A percentile compares a stretch with the other conserved stretches of the same genome.
phyloP scores from a whole-genome alignment of 2,888 invertebrate genomes.

The Hypercompe scribonia region DNA sequence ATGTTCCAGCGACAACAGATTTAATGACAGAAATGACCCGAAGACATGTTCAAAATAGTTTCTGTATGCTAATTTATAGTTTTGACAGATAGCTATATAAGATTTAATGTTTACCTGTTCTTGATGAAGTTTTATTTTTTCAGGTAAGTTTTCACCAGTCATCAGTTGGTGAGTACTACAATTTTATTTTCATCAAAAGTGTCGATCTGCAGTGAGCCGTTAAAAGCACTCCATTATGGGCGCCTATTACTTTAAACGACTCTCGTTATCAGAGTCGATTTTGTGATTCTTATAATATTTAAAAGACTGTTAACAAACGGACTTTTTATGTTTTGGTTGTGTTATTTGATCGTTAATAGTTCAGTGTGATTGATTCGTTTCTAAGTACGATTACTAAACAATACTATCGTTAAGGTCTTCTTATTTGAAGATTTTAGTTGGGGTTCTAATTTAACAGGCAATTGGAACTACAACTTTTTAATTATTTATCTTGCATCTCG shows the following conservation, averaged over 20 bases:
- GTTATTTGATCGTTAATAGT: neutral
- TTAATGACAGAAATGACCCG: neutral
- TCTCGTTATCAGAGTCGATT: conserved; percentile 46
- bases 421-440: too few species aligned
- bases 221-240: conserved; percentile 45
- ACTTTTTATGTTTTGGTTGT: conserved; percentile 18
- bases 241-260: conserved; percentile 49
- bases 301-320: conserved; percentile 33
- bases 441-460: too few species aligned
- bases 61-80: neutral
- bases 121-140: conserved; percentile 40
- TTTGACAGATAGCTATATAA: conserved; percentile 7
- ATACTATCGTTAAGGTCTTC: too few species aligned
- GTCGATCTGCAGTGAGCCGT: conserved; percentile 30
- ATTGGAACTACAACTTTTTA: too few species aligned
- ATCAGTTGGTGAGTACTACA: conserved; percentile 50
- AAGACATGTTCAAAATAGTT: neutral
- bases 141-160: conserved; percentile 52
- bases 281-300: conserved; percentile 46
- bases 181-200: conserved; percentile 45
- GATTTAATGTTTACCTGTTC: conserved; percentile 22
- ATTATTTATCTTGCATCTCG: too few species aligned
- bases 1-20: neutral
- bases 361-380: neutral
- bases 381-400: too few species aligned